Conservation (phyloP, 2,113 vertebrate species). For the Epinephelus moara region DNA sequence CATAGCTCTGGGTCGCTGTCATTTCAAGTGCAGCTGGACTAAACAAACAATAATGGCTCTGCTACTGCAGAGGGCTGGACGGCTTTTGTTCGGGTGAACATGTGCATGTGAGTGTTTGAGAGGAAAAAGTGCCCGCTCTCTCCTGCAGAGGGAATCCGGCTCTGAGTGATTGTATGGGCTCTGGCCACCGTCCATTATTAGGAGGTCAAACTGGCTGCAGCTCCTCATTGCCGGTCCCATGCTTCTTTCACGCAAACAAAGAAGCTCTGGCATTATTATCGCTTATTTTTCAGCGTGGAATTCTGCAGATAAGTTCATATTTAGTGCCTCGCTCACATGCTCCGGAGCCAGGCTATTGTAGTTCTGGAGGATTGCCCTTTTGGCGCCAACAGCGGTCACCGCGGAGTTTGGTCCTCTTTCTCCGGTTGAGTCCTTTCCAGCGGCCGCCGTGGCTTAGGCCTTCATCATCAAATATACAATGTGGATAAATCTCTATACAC, state of each 20-base stretch:
- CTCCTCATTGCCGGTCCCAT: constrained; percentile 47
- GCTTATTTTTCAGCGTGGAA: constrained; percentile 61
- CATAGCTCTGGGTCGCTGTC: constrained; percentile 66
- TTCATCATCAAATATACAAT: constrained; percentile 57
- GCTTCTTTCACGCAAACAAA: constrained; percentile 64
- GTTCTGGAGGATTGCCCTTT: constrained; percentile 63
- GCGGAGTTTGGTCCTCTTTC: constrained; percentile 51
- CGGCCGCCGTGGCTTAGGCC: constrained; percentile 51
- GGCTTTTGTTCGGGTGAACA: constrained; percentile 39
- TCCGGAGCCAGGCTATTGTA: constrained; percentile 63
- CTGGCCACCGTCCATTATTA: constrained; percentile 70
- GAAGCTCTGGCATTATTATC: constrained; percentile 65
- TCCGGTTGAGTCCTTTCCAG: constrained; percentile 59
- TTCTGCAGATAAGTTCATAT: constrained; percentile 72
- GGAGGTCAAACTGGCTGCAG: constrained; percentile 61
- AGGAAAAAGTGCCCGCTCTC: constrained; percentile 42
- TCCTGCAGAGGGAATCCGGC: constrained; percentile 53
- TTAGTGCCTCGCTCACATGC: constrained; percentile 45
- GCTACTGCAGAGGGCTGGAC: constrained; percentile 54
- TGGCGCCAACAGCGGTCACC: constrained; percentile 37
- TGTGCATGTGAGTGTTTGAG: constrained; percentile 48
- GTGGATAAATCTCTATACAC: constrained; percentile 62
- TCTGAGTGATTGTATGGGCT: constrained; percentile 52
- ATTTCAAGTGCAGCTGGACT: constrained; percentile 74
- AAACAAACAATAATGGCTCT: constrained; percentile 59